Evolutionary conservation across 2,113 vertebrate species (phyloP).

Genomic region (Cynopterus brachyotis): DNA sequence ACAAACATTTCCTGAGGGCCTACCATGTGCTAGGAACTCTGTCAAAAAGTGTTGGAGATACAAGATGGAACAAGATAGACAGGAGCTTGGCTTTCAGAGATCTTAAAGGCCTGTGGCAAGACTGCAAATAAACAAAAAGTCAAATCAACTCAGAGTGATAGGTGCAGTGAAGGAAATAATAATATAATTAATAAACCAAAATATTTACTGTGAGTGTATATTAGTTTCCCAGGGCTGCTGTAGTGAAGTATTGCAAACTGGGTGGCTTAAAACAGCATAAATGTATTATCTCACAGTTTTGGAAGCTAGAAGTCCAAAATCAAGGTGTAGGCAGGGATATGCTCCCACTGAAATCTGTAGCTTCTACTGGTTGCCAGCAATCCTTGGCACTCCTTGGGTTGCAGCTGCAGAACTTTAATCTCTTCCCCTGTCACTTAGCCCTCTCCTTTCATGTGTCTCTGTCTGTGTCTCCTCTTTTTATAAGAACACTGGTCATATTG

Average conservation of each 20-base stretch:
- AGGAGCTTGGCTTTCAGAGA: background rate
- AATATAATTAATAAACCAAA: background rate
- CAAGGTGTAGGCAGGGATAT: background rate
- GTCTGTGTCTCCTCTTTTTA: background rate
- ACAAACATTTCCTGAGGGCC: background rate
- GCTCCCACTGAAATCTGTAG: background rate
- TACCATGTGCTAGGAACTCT: background rate
- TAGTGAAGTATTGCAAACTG: background rate
- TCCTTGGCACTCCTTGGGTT: background rate
- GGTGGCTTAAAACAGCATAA: background rate
- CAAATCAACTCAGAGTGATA: background rate
- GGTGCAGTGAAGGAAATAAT: background rate
- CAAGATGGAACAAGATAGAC: background rate
- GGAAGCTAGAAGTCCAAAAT: background rate
- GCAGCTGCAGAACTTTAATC: background rate
- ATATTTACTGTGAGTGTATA: background rate
- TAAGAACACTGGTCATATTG: background rate
- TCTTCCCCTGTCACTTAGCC: background rate
- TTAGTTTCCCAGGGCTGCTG: background rate
- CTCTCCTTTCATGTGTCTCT: background rate
- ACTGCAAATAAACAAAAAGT: background rate
- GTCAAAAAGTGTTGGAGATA: background rate
- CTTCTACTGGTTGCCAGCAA: background rate
- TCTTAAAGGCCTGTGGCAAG: background rate
- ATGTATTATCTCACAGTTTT: background rate